Evolutionary conservation across 2,797 vertebrate genomes (phyloP).

Genomic region (Amblyraja radiata): DNA sequence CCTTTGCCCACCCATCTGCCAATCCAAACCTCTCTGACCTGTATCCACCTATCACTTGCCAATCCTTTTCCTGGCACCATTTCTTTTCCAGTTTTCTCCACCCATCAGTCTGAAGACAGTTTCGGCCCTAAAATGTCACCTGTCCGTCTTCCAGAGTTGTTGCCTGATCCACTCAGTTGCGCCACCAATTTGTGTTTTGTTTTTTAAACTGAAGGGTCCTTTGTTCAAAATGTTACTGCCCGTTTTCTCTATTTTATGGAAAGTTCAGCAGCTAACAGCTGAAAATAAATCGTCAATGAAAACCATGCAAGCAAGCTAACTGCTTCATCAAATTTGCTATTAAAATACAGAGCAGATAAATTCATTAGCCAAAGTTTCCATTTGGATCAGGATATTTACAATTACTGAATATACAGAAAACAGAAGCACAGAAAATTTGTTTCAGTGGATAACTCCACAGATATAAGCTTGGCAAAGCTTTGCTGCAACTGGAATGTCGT

Average conservation of each 20-base stretch:
- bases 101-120: too few species aligned
- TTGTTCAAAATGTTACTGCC: not conserved
- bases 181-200: too few species aligned
- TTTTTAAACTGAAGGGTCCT: too few species aligned
- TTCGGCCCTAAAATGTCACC: too few species aligned
- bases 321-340: not conserved
- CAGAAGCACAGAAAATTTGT: not conserved
- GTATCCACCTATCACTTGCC: too few species aligned
- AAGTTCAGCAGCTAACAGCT: not conserved
- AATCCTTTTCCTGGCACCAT: too few species aligned
- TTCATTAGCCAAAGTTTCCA: not conserved
- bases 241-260: not conserved
- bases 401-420: not conserved
- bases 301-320: not conserved
- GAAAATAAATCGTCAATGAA: not conserved
- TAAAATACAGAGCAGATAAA: not conserved
- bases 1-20: too few species aligned
- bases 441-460: not conserved
- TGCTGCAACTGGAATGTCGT: not conserved
- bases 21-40: too few species aligned
- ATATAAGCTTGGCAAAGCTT: not conserved
- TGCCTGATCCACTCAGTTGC: too few species aligned
- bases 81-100: too few species aligned
- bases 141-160: too few species aligned
- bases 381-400: not conserved